phyloP scores from a whole-genome alignment of 2,888 invertebrate genomes.

The Leptopterna dolabrata region DNA sequence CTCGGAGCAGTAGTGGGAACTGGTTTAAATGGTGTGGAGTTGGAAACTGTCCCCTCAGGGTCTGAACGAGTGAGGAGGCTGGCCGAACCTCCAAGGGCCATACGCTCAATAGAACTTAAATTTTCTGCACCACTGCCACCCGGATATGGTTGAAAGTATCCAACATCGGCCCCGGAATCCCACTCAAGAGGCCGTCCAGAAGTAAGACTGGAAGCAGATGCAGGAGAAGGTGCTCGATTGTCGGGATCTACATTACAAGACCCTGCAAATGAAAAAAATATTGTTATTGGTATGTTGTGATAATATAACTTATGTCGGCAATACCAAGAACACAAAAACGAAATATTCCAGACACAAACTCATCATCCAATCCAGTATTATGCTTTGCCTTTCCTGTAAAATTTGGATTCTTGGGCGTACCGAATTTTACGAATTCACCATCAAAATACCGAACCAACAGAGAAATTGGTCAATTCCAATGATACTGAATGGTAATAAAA shows the following conservation, averaged over 20 bases:
- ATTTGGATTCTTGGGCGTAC: too few species aligned
- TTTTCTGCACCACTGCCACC: constrained; percentile 23
- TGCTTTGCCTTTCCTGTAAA: too few species aligned
- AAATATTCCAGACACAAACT: too few species aligned
- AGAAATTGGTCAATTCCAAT: too few species aligned
- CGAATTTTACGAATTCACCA: too few species aligned
- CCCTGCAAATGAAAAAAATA: constrained; percentile 48
- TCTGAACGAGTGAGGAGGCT: constrained; percentile 67
- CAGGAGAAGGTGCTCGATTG: constrained; percentile 68
- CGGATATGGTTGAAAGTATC: constrained; percentile 69
- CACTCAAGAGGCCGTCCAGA: constrained; percentile 84
- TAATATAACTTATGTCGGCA: too few species aligned
- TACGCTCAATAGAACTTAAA: constrained; percentile 74
- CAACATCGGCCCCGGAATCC: constrained; percentile 90
- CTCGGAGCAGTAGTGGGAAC: not conserved
- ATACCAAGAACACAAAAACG: too few species aligned
- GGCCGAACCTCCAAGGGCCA: constrained; percentile 70
- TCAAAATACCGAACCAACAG: too few species aligned
- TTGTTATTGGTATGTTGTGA: too few species aligned
- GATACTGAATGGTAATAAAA: too few species aligned
- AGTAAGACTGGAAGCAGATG: constrained; percentile 74
- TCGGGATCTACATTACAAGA: not conserved
- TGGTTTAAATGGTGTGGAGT: not conserved
- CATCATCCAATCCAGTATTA: too few species aligned
- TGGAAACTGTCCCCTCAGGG: constrained; percentile 67